Conservation (phyloP, 1,140 invertebrate species). For the Caenorhabditis inopinata region DNA sequence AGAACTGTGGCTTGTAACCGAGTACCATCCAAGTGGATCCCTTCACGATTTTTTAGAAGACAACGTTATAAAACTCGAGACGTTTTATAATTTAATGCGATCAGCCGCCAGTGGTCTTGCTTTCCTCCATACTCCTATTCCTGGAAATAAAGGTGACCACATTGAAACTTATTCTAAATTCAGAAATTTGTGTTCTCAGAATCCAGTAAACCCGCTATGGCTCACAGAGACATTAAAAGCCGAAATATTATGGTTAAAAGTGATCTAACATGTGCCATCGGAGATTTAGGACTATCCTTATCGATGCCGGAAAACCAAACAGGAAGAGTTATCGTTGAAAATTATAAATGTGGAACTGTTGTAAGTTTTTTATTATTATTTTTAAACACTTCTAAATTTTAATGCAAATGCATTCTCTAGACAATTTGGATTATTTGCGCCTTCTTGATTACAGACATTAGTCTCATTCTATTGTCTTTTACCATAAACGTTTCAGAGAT, state of each 20-base stretch:
- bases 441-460: no score
- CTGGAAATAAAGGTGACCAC: not conserved
- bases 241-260: slow-evolving; percentile 22
- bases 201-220: not conserved
- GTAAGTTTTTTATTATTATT: not conserved
- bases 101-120: not conserved
- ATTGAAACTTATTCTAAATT: no score
- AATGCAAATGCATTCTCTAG: no score
- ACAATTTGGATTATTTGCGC: no score
- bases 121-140: not conserved
- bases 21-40: not conserved
- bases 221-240: slow-evolving; percentile 29
- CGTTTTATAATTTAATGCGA: not conserved
- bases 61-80: not conserved
- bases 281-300: slow-evolving; percentile 1
- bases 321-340: not conserved
- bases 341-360: not conserved
- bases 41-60: not conserved
- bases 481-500: slow-evolving; percentile 2
- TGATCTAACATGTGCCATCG: slow-evolving; percentile 14
- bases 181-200: not conserved
- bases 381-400: no score
- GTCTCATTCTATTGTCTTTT: not conserved
- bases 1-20: not conserved
- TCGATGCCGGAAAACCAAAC: not conserved